These are phyloP conservation scores for Taeniopygia guttata DNA, from an alignment of 2,797 vertebrate species.

Conservation along the genomic window DNA sequence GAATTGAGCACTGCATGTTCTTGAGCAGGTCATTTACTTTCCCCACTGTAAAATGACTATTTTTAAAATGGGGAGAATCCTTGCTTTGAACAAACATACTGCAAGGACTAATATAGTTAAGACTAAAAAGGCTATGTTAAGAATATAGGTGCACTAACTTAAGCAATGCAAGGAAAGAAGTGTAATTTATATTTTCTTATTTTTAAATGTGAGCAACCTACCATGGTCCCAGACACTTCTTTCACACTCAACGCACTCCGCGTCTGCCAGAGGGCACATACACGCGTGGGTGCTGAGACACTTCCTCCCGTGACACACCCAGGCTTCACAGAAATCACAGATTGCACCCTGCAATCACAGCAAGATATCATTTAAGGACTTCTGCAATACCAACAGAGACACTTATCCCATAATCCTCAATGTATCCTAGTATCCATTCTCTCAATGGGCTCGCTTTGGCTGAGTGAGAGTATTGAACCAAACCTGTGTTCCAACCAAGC, in stretches of 20 bases:
- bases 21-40: neutral
- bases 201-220: slow-evolving; percentile 55
- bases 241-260: slow-evolving; percentile 95
- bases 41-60: neutral
- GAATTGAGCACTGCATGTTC: neutral
- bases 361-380: neutral
- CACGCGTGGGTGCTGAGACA: slow-evolving; percentile 94
- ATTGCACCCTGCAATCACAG: slow-evolving; percentile 84
- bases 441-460: neutral
- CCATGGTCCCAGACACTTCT: slow-evolving; percentile 95
- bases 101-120: neutral
- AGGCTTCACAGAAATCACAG: slow-evolving; percentile 98
- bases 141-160: neutral
- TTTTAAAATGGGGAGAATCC: neutral
- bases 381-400: neutral
- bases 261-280: slow-evolving; percentile 87
- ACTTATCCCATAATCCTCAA: neutral
- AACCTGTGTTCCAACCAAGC: neutral
- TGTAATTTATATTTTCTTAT: neutral
- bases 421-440: neutral
- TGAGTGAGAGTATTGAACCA: neutral
- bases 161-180: neutral
- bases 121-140: neutral
- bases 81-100: neutral
- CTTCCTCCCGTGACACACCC: slow-evolving; percentile 96